A percentile compares a stretch with the other conserved stretches of the same genome.
Evolutionary conservation across 1,140 invertebrate species (phyloP).

Genomic region (Eueides isabella): DNA sequence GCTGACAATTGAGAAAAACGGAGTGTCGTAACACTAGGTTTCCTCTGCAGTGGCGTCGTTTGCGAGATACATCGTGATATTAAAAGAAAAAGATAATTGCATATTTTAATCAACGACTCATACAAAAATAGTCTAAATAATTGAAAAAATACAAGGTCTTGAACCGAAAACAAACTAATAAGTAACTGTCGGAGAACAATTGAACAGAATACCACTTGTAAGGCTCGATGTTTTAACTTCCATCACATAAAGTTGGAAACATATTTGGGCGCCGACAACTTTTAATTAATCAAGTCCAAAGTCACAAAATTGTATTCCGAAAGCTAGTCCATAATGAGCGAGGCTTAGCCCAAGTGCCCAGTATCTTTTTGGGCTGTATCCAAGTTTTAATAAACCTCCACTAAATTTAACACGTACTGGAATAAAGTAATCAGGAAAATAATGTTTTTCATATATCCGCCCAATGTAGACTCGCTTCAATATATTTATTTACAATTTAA

Average conservation of each 20-base stretch:
- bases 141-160: background rate
- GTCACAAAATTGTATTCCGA: slow-evolving; percentile 39
- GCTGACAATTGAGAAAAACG: too few species aligned
- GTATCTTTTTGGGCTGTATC: slow-evolving; percentile 46
- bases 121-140: background rate
- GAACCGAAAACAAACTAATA: slow-evolving; percentile 6
- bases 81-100: background rate
- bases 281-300: slow-evolving; percentile 52
- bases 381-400: slow-evolving; percentile 54
- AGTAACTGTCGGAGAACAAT: slow-evolving; percentile 14
- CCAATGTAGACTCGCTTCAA: slow-evolving; percentile 23
- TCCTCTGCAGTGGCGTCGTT: too few species aligned
- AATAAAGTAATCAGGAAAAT: slow-evolving; percentile 56
- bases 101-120: background rate
- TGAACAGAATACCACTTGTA: slow-evolving; percentile 24
- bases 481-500: slow-evolving; percentile 14
- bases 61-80: too few species aligned
- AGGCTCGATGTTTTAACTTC: slow-evolving; percentile 24
- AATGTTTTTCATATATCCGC: slow-evolving; percentile 41
- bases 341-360: slow-evolving; percentile 41
- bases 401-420: slow-evolving; percentile 58
- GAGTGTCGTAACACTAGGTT: too few species aligned
- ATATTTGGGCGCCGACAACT: slow-evolving; percentile 38
- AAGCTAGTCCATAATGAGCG: slow-evolving; percentile 38
- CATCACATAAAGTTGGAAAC: slow-evolving; percentile 16